A percentile compares a stretch with the other conserved stretches of the same genome.
Evolutionary conservation across 1,140 invertebrate species (phyloP).

Genomic region (Anastrepha obliqua): DNA sequence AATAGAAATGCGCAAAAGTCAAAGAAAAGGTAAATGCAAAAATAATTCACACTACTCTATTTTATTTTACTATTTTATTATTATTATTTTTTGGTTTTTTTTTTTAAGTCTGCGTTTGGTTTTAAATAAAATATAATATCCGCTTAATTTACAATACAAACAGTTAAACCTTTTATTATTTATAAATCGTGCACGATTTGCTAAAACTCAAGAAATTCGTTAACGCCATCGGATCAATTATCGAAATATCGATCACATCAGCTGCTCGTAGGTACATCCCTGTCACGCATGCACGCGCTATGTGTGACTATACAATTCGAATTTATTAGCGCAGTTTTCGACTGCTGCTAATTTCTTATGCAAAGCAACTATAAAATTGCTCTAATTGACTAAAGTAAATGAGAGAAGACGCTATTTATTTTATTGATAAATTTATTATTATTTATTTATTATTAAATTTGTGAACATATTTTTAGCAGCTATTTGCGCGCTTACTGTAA

Average conservation of each 20-base stretch:
- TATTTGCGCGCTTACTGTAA: not conserved
- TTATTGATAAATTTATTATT: too few species aligned
- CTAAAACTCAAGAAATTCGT: not conserved
- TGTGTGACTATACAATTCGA: not conserved
- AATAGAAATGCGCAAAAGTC: not conserved
- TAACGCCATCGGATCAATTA: not conserved
- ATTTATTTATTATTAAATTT: too few species aligned
- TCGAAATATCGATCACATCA: conserved; percentile 25
- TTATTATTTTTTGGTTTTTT: not conserved
- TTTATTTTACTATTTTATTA: too few species aligned
- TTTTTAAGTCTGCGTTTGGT: not conserved
- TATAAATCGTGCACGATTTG: conserved; percentile 1
- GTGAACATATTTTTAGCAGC: not conserved
- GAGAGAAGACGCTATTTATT: not conserved
- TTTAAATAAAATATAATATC: not conserved
- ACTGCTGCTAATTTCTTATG: not conserved
- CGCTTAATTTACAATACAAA: not conserved
- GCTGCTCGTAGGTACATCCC: not conserved
- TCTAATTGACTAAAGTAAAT: conserved; percentile 33
- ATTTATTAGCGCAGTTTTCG: conserved; percentile 7
- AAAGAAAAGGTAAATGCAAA: not conserved
- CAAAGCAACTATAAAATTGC: conserved; percentile 11
- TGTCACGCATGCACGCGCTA: not conserved
- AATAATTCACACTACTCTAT: not conserved
- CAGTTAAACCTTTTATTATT: not conserved